A percentile compares a stretch with the other conserved stretches of the same genome.
Conservation (phyloP, 2,113 vertebrate genomes). For the Limanda limanda region DNA sequence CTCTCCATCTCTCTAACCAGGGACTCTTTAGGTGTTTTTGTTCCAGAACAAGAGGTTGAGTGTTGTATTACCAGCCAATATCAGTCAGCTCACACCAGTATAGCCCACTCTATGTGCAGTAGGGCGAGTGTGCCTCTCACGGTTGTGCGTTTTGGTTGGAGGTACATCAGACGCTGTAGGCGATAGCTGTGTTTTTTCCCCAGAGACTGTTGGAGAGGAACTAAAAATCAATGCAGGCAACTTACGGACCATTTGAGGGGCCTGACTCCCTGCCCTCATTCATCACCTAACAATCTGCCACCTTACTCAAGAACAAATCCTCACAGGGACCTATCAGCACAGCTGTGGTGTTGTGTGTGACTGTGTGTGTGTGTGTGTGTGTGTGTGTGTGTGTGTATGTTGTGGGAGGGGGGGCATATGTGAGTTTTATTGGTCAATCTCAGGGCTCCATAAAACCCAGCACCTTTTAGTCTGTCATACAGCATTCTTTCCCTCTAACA, state of each 20-base stretch:
- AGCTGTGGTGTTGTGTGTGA: conserved; percentile 19
- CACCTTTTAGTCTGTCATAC: not conserved
- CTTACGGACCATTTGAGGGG: conserved; percentile 61
- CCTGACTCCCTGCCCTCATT: conserved; percentile 59
- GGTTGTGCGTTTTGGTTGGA: conserved; percentile 24
- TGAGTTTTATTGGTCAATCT: no score
- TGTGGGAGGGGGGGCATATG: no score
- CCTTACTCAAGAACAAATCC: conserved; percentile 49
- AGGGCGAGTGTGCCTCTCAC: conserved; percentile 16
- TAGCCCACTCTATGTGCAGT: conserved; percentile 15
- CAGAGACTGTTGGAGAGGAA: conserved; percentile 49
- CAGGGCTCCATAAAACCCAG: no score
- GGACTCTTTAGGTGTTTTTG: conserved; percentile 14
- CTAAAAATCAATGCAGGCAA: conserved; percentile 64
- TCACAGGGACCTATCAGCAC: conserved; percentile 34
- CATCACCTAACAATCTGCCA: conserved; percentile 63
- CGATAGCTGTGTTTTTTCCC: conserved; percentile 48
- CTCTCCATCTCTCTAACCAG: conserved; percentile 18
- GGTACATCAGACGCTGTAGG: conserved; percentile 43
- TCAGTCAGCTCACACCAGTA: conserved; percentile 21
- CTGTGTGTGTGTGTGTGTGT: conserved; percentile 17
- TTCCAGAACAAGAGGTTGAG: not conserved
- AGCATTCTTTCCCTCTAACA: not conserved
- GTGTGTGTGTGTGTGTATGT: not conserved
- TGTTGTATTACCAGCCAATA: conserved; percentile 31